phyloP scores from a whole-genome alignment of 2,888 invertebrate species.

The Arctia plantaginis region DNA sequence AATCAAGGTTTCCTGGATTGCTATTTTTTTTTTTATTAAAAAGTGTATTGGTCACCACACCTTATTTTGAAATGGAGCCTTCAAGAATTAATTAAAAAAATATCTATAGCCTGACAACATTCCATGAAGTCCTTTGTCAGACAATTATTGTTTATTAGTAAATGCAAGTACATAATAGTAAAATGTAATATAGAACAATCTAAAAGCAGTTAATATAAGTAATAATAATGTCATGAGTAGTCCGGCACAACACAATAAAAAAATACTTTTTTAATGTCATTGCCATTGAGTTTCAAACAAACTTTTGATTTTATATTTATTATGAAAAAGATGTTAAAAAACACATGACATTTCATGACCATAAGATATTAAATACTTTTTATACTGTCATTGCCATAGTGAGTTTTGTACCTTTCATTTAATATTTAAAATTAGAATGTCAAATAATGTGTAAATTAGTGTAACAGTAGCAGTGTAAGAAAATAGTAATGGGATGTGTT shows the following conservation, averaged over 20 bases:
- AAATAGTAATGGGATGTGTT: neutral
- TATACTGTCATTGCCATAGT: constrained; percentile 5
- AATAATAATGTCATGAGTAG: neutral
- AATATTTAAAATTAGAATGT: constrained; percentile 21
- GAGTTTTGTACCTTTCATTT: neutral
- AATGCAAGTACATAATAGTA: neutral
- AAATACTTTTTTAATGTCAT: neutral
- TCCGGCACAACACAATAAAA: neutral
- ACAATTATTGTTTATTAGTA: neutral
- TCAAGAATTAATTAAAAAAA: neutral
- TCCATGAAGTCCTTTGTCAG: neutral
- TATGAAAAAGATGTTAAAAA: neutral
- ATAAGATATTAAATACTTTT: constrained; percentile 5
- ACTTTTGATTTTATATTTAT: neutral
- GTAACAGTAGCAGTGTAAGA: neutral
- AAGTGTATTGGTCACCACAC: neutral
- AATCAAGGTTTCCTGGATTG: neutral
- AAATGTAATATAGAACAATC: neutral
- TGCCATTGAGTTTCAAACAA: neutral
- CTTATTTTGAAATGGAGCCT: no score
- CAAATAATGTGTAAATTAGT: constrained; percentile 8
- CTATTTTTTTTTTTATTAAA: no score
- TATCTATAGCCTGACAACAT: neutral
- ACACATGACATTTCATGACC: neutral
- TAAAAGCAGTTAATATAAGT: neutral